Conservation (phyloP, 2,113 vertebrate genomes). For the Ctenomys sociabilis region DNA sequence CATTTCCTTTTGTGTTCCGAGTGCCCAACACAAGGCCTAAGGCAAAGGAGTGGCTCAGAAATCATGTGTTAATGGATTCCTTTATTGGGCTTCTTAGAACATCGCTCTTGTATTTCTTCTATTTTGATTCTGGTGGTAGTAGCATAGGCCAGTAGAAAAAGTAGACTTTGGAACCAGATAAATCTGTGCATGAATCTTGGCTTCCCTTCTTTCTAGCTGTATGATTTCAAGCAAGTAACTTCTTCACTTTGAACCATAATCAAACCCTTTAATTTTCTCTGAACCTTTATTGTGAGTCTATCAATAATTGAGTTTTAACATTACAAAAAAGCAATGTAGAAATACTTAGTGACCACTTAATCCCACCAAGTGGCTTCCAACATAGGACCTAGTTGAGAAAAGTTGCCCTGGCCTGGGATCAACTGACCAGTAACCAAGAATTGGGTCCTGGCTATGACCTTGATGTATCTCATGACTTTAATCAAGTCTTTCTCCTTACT, state of each 20-base stretch:
- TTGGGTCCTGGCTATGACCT: neutral
- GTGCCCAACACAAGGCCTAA: neutral
- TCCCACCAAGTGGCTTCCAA: neutral
- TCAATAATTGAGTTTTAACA: slow-evolving; percentile 1
- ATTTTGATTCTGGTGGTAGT: neutral
- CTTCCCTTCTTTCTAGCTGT: neutral
- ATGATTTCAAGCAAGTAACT: neutral
- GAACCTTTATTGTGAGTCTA: neutral
- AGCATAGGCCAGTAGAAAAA: neutral
- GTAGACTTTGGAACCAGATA: neutral
- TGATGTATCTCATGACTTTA: neutral
- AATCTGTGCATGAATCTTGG: neutral
- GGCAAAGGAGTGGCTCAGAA: neutral
- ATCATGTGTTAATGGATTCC: neutral
- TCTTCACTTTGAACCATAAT: neutral
- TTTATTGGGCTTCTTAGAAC: neutral
- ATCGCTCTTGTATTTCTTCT: neutral
- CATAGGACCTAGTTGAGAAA: neutral
- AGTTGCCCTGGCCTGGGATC: neutral
- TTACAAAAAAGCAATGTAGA: neutral
- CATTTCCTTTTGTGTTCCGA: neutral
- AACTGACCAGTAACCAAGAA: neutral
- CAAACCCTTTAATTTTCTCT: neutral
- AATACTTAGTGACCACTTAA: neutral
- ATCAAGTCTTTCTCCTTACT: slow-evolving; percentile 46